These are phyloP conservation scores for Entomyzon cyanotis DNA, from an alignment of 2,113 vertebrate species.

Conservation along the genomic window DNA sequence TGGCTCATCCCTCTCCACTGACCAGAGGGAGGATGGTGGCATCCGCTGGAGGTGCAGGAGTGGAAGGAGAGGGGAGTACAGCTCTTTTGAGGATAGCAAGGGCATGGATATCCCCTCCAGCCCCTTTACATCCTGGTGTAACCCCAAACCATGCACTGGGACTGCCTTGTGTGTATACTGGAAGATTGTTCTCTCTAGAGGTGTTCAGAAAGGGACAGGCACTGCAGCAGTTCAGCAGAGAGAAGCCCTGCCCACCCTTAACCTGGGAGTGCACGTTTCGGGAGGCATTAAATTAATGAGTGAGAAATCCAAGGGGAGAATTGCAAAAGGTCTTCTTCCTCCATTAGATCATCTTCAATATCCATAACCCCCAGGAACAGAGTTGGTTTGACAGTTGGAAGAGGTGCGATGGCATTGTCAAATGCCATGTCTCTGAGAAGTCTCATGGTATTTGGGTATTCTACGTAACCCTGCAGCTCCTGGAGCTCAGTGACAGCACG, in stretches of 20 bases:
- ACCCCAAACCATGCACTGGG: rapidly evolving
- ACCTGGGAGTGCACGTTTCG: rapidly evolving
- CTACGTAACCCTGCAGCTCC: not conserved
- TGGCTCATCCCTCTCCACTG: not conserved
- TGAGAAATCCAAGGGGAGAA: not conserved
- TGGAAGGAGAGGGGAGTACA: not conserved
- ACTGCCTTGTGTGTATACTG: rapidly evolving
- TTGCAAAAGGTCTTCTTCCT: not conserved
- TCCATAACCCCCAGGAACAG: rapidly evolving
- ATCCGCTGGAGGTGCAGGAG: rapidly evolving
- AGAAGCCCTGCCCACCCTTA: not conserved
- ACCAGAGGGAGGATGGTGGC: not conserved
- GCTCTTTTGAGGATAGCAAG: not conserved
- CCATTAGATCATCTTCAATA: rapidly evolving
- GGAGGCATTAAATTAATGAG: not conserved
- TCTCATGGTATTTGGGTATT: not conserved
- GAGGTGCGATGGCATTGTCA: not conserved
- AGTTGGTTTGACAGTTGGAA: not conserved
- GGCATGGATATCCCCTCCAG: not conserved
- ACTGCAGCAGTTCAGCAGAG: not conserved
- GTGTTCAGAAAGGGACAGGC: not conserved
- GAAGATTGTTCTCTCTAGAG: not conserved
- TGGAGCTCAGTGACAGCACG: rapidly evolving
- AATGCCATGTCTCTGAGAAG: not conserved
- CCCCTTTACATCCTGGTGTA: not conserved